Percentiles rank a stretch among this genome's conserved stretches.
Conservation (phyloP, 2,888 invertebrate species). For the Mellilla xanthometata region DNA sequence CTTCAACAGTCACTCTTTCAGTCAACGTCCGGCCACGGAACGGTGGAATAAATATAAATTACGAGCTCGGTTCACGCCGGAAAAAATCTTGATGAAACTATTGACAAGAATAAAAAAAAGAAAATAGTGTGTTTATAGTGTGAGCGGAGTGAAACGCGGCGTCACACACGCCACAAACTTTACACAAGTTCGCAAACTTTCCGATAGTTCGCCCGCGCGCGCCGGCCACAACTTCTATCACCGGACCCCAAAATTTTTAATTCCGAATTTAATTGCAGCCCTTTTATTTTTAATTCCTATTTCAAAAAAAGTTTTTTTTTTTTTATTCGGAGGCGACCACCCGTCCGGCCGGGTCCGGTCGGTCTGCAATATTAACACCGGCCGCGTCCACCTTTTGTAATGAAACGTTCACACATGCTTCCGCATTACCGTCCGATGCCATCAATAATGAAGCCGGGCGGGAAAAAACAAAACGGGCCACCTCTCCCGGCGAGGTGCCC, state of each 20-base stretch:
- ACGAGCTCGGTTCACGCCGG: constrained; percentile 43
- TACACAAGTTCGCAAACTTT: constrained; percentile 64
- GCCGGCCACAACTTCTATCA: constrained; percentile 38
- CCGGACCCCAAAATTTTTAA: constrained; percentile 42
- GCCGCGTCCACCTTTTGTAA: constrained; percentile 82
- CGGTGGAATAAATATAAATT: constrained; percentile 49
- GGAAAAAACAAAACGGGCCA: constrained; percentile 81
- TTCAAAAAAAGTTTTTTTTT: constrained; percentile 54
- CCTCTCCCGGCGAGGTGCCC: constrained; percentile 80
- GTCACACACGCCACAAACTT: constrained; percentile 74
- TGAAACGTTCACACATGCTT: constrained; percentile 83
- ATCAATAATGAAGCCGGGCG: constrained; percentile 84
- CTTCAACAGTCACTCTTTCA: constrained; percentile 66
- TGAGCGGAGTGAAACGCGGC: constrained; percentile 40
- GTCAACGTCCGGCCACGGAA: constrained; percentile 59
- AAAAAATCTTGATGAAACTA: constrained; percentile 46
- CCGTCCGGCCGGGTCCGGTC: constrained; percentile 79
- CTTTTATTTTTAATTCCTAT: constrained; percentile 52
- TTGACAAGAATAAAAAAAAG: constrained; percentile 38
- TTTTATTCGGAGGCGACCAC: constrained; percentile 70
- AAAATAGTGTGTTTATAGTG: constrained; percentile 12
- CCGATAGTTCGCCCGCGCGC: constrained; percentile 52
- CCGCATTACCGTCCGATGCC: constrained; percentile 83
- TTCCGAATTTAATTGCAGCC: constrained; percentile 43
- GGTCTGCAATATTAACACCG: constrained; percentile 81